Conservation (phyloP, 1,140 invertebrate genomes). For the Penaeus vannamei region DNA sequence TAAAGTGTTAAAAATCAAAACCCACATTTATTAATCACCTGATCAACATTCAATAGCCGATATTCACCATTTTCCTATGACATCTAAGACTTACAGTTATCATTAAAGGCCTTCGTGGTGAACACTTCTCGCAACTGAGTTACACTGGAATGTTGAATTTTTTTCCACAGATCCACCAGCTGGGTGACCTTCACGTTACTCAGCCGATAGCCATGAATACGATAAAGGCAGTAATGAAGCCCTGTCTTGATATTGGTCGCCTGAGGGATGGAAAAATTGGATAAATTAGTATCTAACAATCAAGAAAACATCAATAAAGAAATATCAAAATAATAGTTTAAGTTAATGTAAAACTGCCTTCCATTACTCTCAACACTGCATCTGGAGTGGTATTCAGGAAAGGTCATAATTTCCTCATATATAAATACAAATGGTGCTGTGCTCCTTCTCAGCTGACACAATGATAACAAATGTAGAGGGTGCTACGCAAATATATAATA, state of each 20-base stretch:
- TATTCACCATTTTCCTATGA: too few relatives aligned
- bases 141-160: slow-evolving; percentile 92
- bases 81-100: slow-evolving; percentile 76
- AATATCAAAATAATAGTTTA: not conserved
- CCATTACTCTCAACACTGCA: too few relatives aligned
- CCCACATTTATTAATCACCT: too few relatives aligned
- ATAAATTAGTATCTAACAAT: slow-evolving; percentile 14
- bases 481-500: too few relatives aligned
- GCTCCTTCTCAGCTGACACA: too few relatives aligned
- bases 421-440: too few relatives aligned
- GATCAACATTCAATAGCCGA: too few relatives aligned
- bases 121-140: slow-evolving; percentile 93
- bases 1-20: too few relatives aligned
- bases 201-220: slow-evolving; percentile 89
- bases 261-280: slow-evolving; percentile 37
- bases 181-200: slow-evolving; percentile 88
- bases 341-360: not conserved
- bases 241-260: slow-evolving; percentile 89
- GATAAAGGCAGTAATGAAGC: slow-evolving; percentile 86
- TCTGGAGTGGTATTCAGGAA: too few relatives aligned
- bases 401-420: too few relatives aligned
- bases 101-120: slow-evolving; percentile 95
- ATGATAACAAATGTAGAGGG: too few relatives aligned
- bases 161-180: slow-evolving; percentile 93
- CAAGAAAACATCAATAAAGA: not conserved